Evolutionary conservation across 2,113 vertebrate species (phyloP).

Genomic region (Gadus macrocephalus): DNA sequence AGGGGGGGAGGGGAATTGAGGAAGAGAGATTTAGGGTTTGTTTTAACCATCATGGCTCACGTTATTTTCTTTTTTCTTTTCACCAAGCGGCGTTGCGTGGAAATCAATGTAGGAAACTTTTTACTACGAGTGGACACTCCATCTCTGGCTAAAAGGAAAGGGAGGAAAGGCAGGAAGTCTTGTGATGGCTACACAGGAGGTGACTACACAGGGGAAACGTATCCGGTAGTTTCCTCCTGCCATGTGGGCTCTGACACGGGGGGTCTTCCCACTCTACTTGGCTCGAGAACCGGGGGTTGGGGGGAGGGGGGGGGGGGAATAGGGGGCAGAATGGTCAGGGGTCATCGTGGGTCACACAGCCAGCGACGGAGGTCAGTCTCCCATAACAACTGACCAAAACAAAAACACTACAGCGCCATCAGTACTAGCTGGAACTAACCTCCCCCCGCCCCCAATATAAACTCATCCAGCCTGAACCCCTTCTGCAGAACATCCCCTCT

Average conservation of each 20-base stretch:
- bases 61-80: too few relatives aligned
- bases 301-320: not conserved
- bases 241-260: not conserved
- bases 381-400: conserved; percentile 35
- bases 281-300: not conserved
- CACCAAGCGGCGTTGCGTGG: too few relatives aligned
- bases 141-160: not conserved
- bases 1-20: conserved; percentile 3
- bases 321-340: conserved; percentile 33
- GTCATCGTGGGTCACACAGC: conserved; percentile 27
- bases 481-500: too few relatives aligned
- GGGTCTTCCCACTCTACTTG: not conserved
- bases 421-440: conserved; percentile 12
- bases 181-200: not conserved
- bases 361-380: conserved; percentile 38
- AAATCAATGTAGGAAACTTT: too few relatives aligned
- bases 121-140: too few relatives aligned
- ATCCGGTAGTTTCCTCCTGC: conserved; percentile 36
- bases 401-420: conserved; percentile 22
- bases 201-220: not conserved
- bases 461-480: not conserved
- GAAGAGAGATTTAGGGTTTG: not conserved
- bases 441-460: not conserved
- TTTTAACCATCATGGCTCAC: too few relatives aligned
- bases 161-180: not conserved